Evolutionary conservation across 2,797 vertebrate species (phyloP), one percentile per base, ranked within the genome.

Genomic region (Acanthurus leucopareius): DNA sequence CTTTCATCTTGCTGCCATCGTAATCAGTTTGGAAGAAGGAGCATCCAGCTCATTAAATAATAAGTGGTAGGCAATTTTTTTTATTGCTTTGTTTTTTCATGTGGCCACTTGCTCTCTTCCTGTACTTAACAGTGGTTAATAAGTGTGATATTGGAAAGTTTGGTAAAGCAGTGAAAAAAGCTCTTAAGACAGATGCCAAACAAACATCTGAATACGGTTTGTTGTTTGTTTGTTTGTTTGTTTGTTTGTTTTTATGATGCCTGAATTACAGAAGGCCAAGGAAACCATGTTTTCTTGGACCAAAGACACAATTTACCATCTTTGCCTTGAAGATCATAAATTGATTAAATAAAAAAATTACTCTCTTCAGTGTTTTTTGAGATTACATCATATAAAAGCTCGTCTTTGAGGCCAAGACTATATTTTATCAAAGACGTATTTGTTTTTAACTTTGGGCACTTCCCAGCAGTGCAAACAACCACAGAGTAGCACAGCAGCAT

Each of bases 381-480:
- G 52, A 45, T 57, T 76, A 68, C 67, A 8, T 84, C 62, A 58
- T 61, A 35, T 63, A 64, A 42, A 60, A 20, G 22, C 51, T 70
- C 11, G 63, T 75, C 77, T 83, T 63, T 49, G 66, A 63, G 59
- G 65, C 64, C 52, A n/a, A 49, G 47, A 54, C 10, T 17, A 66
- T 35, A 51, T 35, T 75, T 73, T 60, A 84, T 87, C 63, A 77
- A 67, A 84, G 40, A 40, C 72, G 75, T 65, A 25, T 64, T 82
- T 81, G 62, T 79, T 84, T 81, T 84, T 57, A 25, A 78, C 38
- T 70, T 52, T 53, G 15, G 44, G 19, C 15, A 20, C 48, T 77
- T 74, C 57, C 69, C 73, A 76, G 66, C 79, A 69, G 71, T 5
- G 8, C 59, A 77, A 81, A 78, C 62, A 65, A 73, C 73, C 82